These are phyloP conservation scores for Protodeltote pygarga DNA, from an alignment of 2,888 invertebrate genomes.

Conservation along the genomic window DNA sequence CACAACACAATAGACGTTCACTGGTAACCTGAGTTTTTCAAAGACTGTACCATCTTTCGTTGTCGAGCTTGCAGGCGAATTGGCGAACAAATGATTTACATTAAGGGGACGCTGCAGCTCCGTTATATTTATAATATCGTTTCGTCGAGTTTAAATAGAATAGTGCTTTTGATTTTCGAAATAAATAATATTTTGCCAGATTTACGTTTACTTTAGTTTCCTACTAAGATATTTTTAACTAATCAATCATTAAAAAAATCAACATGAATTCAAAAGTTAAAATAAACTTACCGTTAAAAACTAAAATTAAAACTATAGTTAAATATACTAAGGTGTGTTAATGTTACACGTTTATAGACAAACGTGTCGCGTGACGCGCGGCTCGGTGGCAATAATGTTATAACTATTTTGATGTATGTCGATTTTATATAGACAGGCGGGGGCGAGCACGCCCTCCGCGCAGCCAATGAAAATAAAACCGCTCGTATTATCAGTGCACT, in stretches of 20 bases:
- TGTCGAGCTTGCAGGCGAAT: too few relatives aligned
- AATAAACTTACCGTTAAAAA: conserved; percentile 37
- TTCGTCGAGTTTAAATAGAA: too few relatives aligned
- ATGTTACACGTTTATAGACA: conserved; percentile 39
- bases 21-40: too few relatives aligned
- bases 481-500: conserved; percentile 53
- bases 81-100: too few relatives aligned
- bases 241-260: conserved; percentile 11
- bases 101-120: too few relatives aligned
- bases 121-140: too few relatives aligned
- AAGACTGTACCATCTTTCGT: too few relatives aligned
- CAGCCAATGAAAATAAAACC: conserved; percentile 74
- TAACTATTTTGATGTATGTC: conserved; percentile 40
- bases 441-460: conserved; percentile 75
- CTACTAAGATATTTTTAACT: conserved; percentile 5
- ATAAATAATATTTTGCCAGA: background rate
- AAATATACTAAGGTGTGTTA: conserved; percentile 33
- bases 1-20: too few relatives aligned
- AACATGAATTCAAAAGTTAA: conserved; percentile 13
- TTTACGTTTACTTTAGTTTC: too few relatives aligned
- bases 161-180: too few relatives aligned
- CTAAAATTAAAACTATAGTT: conserved; percentile 32
- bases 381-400: conserved; percentile 59
- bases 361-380: conserved; percentile 58
- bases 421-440: conserved; percentile 72